phyloP scores from a whole-genome alignment of 2,888 invertebrate genomes.

The Nematopogon swammerdamellus region DNA sequence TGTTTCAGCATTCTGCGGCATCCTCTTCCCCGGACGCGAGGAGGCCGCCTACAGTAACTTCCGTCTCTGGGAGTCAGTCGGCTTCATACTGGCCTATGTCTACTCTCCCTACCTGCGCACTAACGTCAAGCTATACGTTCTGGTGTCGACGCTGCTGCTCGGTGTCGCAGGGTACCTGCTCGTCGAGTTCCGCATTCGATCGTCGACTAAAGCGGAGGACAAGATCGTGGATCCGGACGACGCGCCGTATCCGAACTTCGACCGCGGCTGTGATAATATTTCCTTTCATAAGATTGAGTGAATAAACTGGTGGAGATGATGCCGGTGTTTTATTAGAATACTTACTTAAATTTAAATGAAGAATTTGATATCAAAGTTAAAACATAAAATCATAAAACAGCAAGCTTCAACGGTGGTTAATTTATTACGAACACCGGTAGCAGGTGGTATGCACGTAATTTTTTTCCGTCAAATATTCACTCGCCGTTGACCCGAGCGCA shows the following conservation, averaged over 20 bases:
- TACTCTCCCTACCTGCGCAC: slow-evolving; percentile 31
- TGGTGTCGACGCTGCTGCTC: slow-evolving; percentile 22
- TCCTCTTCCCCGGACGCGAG: slow-evolving; percentile 35
- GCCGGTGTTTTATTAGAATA: neutral
- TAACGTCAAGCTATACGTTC: slow-evolving; percentile 28
- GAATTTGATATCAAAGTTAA: too few relatives aligned
- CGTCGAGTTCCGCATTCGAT: slow-evolving; percentile 6
- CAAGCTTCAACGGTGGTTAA: too few relatives aligned
- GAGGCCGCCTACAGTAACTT: slow-evolving; percentile 58
- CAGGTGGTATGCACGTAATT: too few relatives aligned
- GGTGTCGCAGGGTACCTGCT: slow-evolving; percentile 40
- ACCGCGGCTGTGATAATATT: slow-evolving; percentile 32
- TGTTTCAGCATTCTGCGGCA: slow-evolving; percentile 38
- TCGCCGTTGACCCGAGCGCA: too few relatives aligned
- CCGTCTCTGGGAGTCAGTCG: slow-evolving; percentile 52
- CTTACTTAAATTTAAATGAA: too few relatives aligned
- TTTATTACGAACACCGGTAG: too few relatives aligned
- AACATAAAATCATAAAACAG: too few relatives aligned
- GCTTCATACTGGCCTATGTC: slow-evolving; percentile 47
- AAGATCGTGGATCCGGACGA: neutral
- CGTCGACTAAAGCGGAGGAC: slow-evolving; percentile 1
- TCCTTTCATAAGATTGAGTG: slow-evolving; percentile 29
- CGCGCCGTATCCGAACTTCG: slow-evolving; percentile 10
- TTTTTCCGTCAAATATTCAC: too few relatives aligned
- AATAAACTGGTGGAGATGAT: neutral